phyloP scores from a whole-genome alignment of 2,888 invertebrate species.

The Tenthredo scrophulariae region DNA sequence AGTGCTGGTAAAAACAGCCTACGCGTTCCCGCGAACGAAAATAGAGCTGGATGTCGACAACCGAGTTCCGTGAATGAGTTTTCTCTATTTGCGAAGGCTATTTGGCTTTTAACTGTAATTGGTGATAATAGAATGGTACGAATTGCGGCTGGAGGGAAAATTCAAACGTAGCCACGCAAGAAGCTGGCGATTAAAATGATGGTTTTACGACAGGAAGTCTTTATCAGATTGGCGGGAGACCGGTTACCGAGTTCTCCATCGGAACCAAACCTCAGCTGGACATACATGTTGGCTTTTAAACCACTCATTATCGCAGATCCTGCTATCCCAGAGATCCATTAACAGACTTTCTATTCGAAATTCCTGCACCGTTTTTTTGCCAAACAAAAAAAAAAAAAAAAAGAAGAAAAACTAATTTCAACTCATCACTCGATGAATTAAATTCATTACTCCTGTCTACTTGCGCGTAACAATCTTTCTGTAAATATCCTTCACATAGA shows the following conservation, averaged over 20 bases:
- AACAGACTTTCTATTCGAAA: background rate
- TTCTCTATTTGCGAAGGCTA: constrained; percentile 42
- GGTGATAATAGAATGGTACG: constrained; percentile 43
- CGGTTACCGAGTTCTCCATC: background rate
- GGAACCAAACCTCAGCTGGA: background rate
- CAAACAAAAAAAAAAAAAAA: background rate
- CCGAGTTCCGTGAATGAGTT: constrained; percentile 36
- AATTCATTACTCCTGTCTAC: constrained; percentile 17
- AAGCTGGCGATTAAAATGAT: constrained; percentile 36
- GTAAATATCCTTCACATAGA: constrained; percentile 13
- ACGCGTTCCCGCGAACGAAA: constrained; percentile 19
- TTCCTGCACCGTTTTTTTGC: background rate
- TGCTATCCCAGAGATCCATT: constrained; percentile 1
- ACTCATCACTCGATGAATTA: background rate
- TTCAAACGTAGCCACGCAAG: constrained; percentile 40
- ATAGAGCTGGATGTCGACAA: constrained; percentile 39
- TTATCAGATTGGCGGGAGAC: constrained; percentile 31
- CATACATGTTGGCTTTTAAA: background rate
- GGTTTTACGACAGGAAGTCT: constrained; percentile 43
- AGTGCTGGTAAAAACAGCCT: constrained; percentile 17
- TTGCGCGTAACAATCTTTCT: background rate
- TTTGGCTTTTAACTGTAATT: constrained; percentile 46
- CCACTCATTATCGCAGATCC: background rate
- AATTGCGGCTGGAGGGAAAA: constrained; percentile 26
- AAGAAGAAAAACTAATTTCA: background rate